Conservation (phyloP, 2,888 invertebrate species). For the Amaurobius ferox region DNA sequence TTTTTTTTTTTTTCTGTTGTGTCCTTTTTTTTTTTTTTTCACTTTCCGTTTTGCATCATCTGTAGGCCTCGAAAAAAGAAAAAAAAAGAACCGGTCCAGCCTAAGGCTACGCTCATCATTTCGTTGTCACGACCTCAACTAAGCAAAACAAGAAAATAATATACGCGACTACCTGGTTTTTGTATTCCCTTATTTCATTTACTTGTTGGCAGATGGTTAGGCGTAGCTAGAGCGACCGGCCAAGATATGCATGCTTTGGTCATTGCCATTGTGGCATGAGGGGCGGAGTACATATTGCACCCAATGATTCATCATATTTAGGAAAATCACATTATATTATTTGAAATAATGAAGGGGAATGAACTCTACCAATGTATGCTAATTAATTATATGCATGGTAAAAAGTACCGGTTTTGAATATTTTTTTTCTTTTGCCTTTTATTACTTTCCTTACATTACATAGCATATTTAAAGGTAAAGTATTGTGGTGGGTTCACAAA, state of each 20-base stretch:
- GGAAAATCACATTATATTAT: too few relatives aligned
- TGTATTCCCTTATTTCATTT: background rate
- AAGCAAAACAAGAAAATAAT: background rate
- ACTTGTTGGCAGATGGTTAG: slow-evolving; percentile 11
- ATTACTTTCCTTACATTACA: too few relatives aligned
- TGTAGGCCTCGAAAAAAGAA: background rate
- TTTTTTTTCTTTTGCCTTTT: too few relatives aligned
- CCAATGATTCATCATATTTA: too few relatives aligned
- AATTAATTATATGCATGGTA: too few relatives aligned
- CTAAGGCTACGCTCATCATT: background rate
- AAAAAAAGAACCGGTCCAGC: background rate
- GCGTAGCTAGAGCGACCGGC: background rate
- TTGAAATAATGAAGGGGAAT: too few relatives aligned
- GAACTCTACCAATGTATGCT: too few relatives aligned
- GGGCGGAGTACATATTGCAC: background rate
- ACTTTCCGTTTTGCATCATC: slow-evolving; percentile 12
- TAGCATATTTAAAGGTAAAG: too few relatives aligned
- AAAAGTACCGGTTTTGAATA: too few relatives aligned
- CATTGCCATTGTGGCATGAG: background rate
- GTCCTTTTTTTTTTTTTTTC: background rate
- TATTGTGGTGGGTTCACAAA: too few relatives aligned
- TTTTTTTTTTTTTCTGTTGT: background rate
- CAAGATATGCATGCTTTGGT: slow-evolving; percentile 2
- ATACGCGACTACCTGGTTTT: background rate
- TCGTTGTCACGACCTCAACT: slow-evolving; percentile 11